Conservation (phyloP, 2,888 invertebrate species). For the Pseudanteris insignis region DNA sequence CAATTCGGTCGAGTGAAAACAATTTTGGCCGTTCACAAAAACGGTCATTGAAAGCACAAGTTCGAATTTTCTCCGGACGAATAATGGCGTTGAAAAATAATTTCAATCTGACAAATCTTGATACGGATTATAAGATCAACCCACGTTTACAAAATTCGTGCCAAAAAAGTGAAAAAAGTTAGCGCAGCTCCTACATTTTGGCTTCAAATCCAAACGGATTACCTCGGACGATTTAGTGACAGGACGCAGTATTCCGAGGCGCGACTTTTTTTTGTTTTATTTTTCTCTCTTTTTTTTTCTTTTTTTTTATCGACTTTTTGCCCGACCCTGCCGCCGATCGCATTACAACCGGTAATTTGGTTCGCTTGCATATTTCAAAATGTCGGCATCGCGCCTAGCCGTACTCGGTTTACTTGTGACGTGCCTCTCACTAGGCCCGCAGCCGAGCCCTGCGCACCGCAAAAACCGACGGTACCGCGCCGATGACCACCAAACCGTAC, state of each 20-base stretch:
- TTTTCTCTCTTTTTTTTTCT: neutral
- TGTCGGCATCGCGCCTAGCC: constrained; percentile 30
- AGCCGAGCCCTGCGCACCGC: constrained; percentile 22
- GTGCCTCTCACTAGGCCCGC: no score
- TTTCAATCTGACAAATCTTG: constrained; percentile 38
- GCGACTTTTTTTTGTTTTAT: constrained; percentile 8
- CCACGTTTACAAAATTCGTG: constrained; percentile 25
- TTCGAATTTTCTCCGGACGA: no score
- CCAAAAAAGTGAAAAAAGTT: constrained; percentile 20
- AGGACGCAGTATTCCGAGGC: constrained; percentile 30
- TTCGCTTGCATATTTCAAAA: constrained; percentile 42
- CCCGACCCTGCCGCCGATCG: constrained; percentile 29
- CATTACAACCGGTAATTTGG: constrained; percentile 45
- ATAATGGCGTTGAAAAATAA: no score
- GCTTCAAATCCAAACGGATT: constrained; percentile 35
- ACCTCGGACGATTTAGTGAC: constrained; percentile 39
- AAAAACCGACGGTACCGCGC: constrained; percentile 30
- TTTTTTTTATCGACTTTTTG: constrained; percentile 6
- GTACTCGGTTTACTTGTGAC: constrained; percentile 29
- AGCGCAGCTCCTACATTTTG: constrained; percentile 32
- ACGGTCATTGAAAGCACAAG: no score
- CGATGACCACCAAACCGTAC: constrained; percentile 26
- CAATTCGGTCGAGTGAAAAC: no score
- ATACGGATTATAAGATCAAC: constrained; percentile 33
- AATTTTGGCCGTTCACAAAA: no score